These are phyloP conservation scores for Onychostruthus taczanowskii DNA, from an alignment of 2,113 vertebrate genomes.

Conservation along the genomic window DNA sequence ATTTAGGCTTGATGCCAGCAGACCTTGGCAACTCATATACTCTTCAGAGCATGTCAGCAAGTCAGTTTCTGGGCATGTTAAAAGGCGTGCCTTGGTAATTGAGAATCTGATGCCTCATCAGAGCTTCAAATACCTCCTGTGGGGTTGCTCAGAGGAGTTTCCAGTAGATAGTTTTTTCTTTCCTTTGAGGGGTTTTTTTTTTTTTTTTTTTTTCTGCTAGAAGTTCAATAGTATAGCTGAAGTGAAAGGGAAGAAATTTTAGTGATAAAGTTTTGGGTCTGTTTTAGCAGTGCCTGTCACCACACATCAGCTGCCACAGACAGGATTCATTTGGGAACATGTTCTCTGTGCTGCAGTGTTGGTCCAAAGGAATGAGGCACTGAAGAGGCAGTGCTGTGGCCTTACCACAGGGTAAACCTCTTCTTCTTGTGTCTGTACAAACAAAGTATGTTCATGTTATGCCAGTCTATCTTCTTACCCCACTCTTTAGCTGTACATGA, in stretches of 20 bases:
- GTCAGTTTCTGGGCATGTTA: constrained; percentile 20
- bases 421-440: neutral
- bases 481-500: neutral
- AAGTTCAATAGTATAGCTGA: neutral
- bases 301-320: neutral
- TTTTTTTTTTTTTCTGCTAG: neutral
- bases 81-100: neutral
- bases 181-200: neutral
- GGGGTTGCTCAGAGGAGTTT: neutral
- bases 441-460: neutral
- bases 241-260: neutral
- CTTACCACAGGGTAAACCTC: neutral
- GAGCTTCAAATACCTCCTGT: constrained; percentile 11
- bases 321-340: neutral
- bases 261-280: neutral
- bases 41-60: constrained; percentile 42
- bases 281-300: neutral
- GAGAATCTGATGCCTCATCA: constrained; percentile 21
- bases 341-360: neutral
- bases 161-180: neutral
- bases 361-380: neutral
- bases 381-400: neutral
- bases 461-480: neutral
- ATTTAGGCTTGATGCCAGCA: neutral
- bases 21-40: neutral